phyloP scores from a whole-genome alignment of 1,140 invertebrate genomes.

The Lepeophtheirus salmonis region DNA sequence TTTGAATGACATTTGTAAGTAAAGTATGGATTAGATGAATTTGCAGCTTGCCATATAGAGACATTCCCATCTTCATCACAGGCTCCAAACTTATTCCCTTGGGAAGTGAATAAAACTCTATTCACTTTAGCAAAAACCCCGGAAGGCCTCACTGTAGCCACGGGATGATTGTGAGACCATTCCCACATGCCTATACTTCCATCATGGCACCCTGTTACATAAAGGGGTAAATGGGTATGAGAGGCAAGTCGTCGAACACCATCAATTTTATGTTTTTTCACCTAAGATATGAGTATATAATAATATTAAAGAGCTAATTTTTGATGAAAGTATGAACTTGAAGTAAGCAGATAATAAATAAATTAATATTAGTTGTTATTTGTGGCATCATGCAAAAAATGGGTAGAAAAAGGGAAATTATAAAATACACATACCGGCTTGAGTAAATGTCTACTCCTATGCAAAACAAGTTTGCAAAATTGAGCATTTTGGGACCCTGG shows the following conservation, averaged over 20 bases:
- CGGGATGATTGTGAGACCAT: slow-evolving; percentile 73
- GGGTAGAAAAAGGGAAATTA: background rate
- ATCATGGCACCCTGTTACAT: slow-evolving; percentile 88
- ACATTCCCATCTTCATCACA: slow-evolving; percentile 49
- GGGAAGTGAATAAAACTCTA: slow-evolving; percentile 75
- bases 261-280: slow-evolving; percentile 64
- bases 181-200: slow-evolving; percentile 95
- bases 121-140: slow-evolving; percentile 91
- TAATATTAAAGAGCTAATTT: background rate
- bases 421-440: slow-evolving; percentile 73
- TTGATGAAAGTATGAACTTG: too few relatives aligned
- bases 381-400: background rate
- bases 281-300: slow-evolving; percentile 33
- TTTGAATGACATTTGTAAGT: slow-evolving; percentile 92
- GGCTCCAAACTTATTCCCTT: slow-evolving; percentile 96
- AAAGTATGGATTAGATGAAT: slow-evolving; percentile 13
- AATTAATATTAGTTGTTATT: too few relatives aligned
- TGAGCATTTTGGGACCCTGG: slow-evolving; percentile 78
- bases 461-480: slow-evolving; percentile 80
- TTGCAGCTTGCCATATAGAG: slow-evolving; percentile 45
- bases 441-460: slow-evolving; percentile 77
- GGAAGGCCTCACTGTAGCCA: slow-evolving; percentile 53
- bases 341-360: background rate
- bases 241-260: slow-evolving; percentile 84
- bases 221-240: slow-evolving; percentile 80